phyloP scores from a whole-genome alignment of 2,888 invertebrate genomes.

The Eupeodes luniger region DNA sequence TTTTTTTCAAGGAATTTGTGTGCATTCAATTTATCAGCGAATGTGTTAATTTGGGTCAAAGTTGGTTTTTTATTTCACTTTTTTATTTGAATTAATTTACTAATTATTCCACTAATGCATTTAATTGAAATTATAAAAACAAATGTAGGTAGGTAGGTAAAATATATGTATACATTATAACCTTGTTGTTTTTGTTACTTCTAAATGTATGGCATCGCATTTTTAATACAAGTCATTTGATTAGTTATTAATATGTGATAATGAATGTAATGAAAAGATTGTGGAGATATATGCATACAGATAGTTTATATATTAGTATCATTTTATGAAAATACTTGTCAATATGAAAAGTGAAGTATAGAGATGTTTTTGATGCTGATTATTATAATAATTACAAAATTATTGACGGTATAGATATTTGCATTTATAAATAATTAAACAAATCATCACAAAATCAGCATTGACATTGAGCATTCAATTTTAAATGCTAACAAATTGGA shows the following conservation, averaged over 20 bases:
- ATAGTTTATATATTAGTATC: background rate
- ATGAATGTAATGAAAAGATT: background rate
- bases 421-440: constrained; percentile 16
- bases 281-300: no score
- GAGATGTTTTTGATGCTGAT: background rate
- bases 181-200: background rate
- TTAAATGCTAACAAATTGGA: background rate
- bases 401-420: constrained; percentile 4
- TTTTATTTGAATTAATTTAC: constrained; percentile 3
- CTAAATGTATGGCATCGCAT: background rate
- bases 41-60: constrained; percentile 48
- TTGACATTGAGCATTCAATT: constrained; percentile 23
- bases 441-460: constrained; percentile 7
- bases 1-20: constrained; percentile 25
- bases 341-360: constrained; percentile 28
- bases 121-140: background rate
- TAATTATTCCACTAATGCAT: constrained; percentile 23
- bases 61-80: background rate
- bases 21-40: constrained; percentile 1
- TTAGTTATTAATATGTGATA: background rate
- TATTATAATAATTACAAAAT: constrained; percentile 3
- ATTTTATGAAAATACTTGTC: constrained; percentile 26
- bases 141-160: background rate
- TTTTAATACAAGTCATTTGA: constrained; percentile 9
- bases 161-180: background rate